Percentiles rank a stretch among this genome's conserved stretches.
These are phyloP conservation scores for Dryocosmus kuriphilus DNA, from an alignment of 2,888 invertebrate species.

Conservation along the genomic window DNA sequence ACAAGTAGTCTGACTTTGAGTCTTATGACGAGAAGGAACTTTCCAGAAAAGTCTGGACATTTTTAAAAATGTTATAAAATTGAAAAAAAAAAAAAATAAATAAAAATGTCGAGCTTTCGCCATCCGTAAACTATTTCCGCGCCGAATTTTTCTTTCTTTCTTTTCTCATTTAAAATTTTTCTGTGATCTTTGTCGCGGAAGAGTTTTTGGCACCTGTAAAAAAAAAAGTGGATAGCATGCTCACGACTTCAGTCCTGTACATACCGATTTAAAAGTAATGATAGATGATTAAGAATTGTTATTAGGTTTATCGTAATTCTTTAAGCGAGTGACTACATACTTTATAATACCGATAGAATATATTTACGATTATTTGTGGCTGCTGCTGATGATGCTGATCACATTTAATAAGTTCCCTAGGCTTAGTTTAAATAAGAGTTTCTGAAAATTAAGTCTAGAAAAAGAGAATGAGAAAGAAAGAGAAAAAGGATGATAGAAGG, in stretches of 20 bases:
- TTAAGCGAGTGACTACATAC: constrained; percentile 57
- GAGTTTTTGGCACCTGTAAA: constrained; percentile 34
- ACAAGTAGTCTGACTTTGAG: constrained; percentile 20
- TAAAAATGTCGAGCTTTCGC: not conserved
- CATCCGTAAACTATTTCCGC: not conserved
- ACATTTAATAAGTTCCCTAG: constrained; percentile 22
- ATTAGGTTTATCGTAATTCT: constrained; percentile 46
- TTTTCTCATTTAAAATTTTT: not conserved
- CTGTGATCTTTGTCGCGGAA: constrained; percentile 26
- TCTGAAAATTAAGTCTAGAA: constrained; percentile 6
- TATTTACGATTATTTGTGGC: constrained; percentile 37
- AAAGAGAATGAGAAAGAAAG: constrained; percentile 15
- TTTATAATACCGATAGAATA: constrained; percentile 41
- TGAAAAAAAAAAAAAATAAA: not conserved
- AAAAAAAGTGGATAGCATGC: constrained; percentile 42
- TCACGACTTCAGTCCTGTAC: constrained; percentile 34
- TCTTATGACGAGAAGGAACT: constrained; percentile 21
- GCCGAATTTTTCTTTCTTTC: not conserved
- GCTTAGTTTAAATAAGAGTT: not conserved
- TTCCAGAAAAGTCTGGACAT: not conserved
- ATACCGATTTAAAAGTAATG: constrained; percentile 43
- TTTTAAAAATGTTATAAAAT: not conserved
- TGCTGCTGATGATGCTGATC: constrained; percentile 17
- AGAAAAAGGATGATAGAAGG: not conserved
- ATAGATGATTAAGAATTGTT: constrained; percentile 46